Evolutionary conservation across 2,888 invertebrate genomes (phyloP).

Genomic region (Temnothorax unifasciatus): DNA sequence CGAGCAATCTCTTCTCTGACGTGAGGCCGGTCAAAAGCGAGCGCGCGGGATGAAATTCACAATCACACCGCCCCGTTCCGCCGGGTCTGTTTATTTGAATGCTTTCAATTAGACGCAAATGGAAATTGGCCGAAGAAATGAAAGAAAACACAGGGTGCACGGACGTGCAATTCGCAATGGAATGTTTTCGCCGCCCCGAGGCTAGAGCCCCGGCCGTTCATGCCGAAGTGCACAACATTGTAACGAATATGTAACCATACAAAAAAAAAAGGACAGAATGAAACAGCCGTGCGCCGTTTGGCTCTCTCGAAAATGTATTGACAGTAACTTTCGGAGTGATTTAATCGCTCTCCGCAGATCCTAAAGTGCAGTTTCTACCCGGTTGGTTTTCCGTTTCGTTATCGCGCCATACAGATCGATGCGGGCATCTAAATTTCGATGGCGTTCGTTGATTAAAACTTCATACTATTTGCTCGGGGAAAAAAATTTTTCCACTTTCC

Average conservation of each 20-base stretch:
- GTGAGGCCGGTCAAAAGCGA: conserved; percentile 48
- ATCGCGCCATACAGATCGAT: background rate
- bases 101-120: conserved; percentile 59
- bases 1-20: conserved; percentile 50
- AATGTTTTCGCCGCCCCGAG: conserved; percentile 46
- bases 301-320: conserved; percentile 30
- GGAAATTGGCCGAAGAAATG: conserved; percentile 57
- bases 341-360: conserved; percentile 5
- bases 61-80: conserved; percentile 35
- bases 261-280: conserved; percentile 30
- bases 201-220: conserved; percentile 3
- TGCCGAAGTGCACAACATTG: conserved; percentile 40
- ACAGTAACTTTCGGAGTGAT: background rate
- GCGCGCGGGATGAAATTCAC: conserved; percentile 41
- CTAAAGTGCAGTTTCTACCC: background rate
- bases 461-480: background rate
- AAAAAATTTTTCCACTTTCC: background rate
- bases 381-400: conserved; percentile 2
- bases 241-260: conserved; percentile 48
- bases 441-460: background rate
- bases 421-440: background rate
- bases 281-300: background rate
- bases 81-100: conserved; percentile 55
- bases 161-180: conserved; percentile 40
- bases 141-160: conserved; percentile 41